Base-by-base conservation (phyloP, 2,888 invertebrate genomes). In the Melanchra persicariae region DNA sequence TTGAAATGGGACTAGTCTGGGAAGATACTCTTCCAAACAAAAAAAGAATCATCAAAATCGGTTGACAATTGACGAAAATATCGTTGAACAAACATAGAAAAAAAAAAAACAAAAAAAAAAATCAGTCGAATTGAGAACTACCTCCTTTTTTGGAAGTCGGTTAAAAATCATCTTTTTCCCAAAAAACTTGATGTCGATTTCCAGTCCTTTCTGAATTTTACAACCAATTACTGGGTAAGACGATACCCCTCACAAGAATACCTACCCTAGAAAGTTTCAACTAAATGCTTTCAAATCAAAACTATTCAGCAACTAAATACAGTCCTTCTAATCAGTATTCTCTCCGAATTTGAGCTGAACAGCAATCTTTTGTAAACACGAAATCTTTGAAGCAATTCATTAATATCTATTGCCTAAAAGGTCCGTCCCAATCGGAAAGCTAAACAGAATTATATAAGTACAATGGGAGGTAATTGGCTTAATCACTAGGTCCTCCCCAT, bases 381-480 rank as follows among this genome's bases (percentile, higher is more conserved):
- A 59, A 85, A 77, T 85, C 74, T 84, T 85, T 79, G 58, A 67
- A 65, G 81, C 70, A 79, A 79, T 81, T 79, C 76, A 81, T 82
- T 74, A 79, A 82, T 85, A 86, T 84, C 77, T 77, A 83, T 78
- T 81, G 79, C 85, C 71, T 64, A 79, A 80, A 85, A 86, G 82
- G 84, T 84, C 52, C 51, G 57, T 70, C 79, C 82, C 82, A 77
- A 87, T 87, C 77, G 85, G 80, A 86, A 87, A 87, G 85, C 85
- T 89, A 90, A 90, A 90, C 85, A 89, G 84, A 89, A 90, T 87
- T 83, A 87, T 74, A 83, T 73, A 77, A 79, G 87, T 84, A 90
- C 89, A 90, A 91, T 90, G 81, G 85, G 81, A 86, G 82, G 89
- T 91, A 91, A 92, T 91, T 89, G 88, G 81, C 86, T 90, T 93